Base-by-base conservation (phyloP, 2,888 invertebrate species). In the Pterostichus niger region DNA sequence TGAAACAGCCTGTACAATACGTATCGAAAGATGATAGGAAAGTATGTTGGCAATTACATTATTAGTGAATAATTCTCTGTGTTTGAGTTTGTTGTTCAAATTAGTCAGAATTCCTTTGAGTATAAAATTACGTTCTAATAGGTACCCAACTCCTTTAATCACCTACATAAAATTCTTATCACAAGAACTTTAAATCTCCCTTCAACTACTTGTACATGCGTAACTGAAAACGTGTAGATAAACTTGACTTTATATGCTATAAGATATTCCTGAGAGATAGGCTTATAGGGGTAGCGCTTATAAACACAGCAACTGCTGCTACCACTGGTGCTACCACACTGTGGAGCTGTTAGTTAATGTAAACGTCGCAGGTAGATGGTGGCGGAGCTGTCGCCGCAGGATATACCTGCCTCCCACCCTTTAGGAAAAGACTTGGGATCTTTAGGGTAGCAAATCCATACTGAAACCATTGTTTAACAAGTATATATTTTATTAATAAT, bases 181-280 rank as follows among this genome's bases (percentile, higher is more conserved):
- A 44, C 35, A 71, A 24, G 68, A 71, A 40, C 35, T 64, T 71
- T 71, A 71, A 71, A 64, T 64, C 40, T 61, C 64, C 10, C 24
- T 24, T 13, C 7, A 40, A 6, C 40, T 17, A 44, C 17, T 24
- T 17, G 10, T 2, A 44, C 40, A 68, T 17, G 68, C 68, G 44
- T 71, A 44, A 44, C 44, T 44, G 68, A 44, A 71, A 71, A 71
- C 44, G 44, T 44, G 68, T 24, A 71, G 68, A 71, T 71, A 71
- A 64, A 71, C 44, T 44, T 71, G 24, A 71, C 68, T 71, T 71
- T 71, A 71, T 68, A 15, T 71, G 68, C 17, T 71, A 44, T 17
- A 71, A 71, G 68, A 71, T 71, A 64, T 64, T 35, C 68, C 68
- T 71, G 68, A 11, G 46, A 40, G 68, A 71, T 71, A 71, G 44